Conservation (phyloP, 2,113 vertebrate genomes). For the Cinclus mexicanus region DNA sequence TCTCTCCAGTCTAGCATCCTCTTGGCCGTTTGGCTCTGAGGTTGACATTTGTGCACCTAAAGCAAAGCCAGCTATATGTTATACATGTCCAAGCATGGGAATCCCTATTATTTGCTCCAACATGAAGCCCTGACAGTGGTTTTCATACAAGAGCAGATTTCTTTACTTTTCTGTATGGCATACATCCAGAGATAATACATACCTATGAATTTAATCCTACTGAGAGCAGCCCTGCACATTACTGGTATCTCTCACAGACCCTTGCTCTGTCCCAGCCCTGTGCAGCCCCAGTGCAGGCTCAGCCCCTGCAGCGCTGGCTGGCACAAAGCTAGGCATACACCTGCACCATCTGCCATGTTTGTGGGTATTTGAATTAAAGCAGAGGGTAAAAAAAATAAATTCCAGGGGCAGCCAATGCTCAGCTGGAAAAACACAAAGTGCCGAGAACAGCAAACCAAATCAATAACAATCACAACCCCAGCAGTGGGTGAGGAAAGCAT, state of each 20-base stretch:
- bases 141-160: not conserved
- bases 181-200: not conserved
- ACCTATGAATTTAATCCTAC: not conserved
- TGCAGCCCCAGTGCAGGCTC: not conserved
- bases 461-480: constrained; percentile 53
- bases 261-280: not conserved
- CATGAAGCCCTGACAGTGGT: not conserved
- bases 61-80: not conserved
- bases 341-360: not conserved
- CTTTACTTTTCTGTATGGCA: not conserved
- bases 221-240: not conserved
- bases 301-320: not conserved
- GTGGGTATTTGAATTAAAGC: not conserved
- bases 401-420: constrained; percentile 13
- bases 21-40: not conserved
- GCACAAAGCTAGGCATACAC: not conserved
- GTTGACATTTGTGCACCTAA: not conserved
- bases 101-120: not conserved
- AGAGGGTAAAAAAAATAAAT: not conserved
- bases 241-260: not conserved
- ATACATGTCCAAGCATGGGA: fast-evolving
- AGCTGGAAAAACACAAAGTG: constrained; percentile 64
- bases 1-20: not conserved
- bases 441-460: constrained; percentile 63
- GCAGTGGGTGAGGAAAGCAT: constrained; percentile 18